Evolutionary conservation across 2,113 vertebrate species (phyloP).

Genomic region (Myocastor coypus): DNA sequence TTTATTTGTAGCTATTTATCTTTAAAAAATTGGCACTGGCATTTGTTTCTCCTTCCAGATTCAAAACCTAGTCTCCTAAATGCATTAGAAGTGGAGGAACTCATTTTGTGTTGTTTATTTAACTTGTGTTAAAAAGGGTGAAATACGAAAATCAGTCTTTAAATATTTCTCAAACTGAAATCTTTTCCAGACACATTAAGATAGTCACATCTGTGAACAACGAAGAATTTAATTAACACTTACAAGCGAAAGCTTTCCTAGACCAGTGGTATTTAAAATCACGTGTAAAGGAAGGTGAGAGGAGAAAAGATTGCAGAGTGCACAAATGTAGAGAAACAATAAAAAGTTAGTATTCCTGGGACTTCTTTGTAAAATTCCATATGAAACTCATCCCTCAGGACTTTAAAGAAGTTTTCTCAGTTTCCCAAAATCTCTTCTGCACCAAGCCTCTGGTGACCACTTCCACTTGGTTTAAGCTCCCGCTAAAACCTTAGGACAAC

Average conservation of each 20-base stretch:
- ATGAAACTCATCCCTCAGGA: neutral
- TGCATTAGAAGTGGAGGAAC: neutral
- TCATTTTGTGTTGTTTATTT: slow-evolving; percentile 47
- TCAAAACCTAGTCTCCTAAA: slow-evolving; percentile 51
- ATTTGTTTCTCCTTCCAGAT: slow-evolving; percentile 29
- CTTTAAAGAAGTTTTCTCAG: neutral
- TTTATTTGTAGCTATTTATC: slow-evolving; percentile 68
- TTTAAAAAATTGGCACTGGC: neutral
- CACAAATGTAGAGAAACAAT: neutral
- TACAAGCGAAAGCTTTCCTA: neutral
- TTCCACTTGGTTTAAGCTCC: neutral
- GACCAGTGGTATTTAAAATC: slow-evolving; percentile 3
- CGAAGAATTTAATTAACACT: slow-evolving; percentile 60
- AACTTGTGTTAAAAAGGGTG: slow-evolving; percentile 7
- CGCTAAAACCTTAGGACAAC: neutral
- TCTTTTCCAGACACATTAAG: neutral
- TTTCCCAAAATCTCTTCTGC: neutral
- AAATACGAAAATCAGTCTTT: slow-evolving; percentile 48
- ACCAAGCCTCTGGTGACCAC: neutral
- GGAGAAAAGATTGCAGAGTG: neutral
- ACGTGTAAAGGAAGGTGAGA: neutral
- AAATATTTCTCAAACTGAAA: slow-evolving; percentile 55
- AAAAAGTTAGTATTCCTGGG: neutral
- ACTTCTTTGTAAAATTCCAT: neutral
- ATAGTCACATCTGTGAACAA: slow-evolving; percentile 41